phyloP scores from a whole-genome alignment of 92 coral and sea anemone genomes.

The Hydrozoanthus gracilis region DNA sequence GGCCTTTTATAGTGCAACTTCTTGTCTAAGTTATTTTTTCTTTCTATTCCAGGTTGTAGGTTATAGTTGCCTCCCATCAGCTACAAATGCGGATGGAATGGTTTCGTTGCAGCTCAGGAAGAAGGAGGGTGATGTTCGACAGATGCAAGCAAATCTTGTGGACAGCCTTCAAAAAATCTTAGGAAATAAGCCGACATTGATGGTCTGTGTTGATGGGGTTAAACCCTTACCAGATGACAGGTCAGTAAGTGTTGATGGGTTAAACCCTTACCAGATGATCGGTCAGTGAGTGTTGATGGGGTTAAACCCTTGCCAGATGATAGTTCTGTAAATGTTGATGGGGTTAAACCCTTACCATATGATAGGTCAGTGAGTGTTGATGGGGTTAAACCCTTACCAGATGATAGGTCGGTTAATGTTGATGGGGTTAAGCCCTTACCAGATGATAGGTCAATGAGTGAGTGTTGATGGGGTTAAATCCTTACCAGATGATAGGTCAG shows the following conservation, averaged over 20 bases:
- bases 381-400: too few species aligned
- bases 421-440: too few species aligned
- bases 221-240: conserved; percentile 98
- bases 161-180: conserved; percentile 89
- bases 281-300: not conserved
- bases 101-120: conserved; percentile 89
- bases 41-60: conserved; percentile 78
- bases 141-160: conserved; percentile 83
- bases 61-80: conserved; percentile 88
- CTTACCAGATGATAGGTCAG: conserved; percentile 92
- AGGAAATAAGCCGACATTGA: conserved; percentile 90
- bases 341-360: too few species aligned
- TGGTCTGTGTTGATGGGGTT: conserved; percentile 96
- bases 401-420: too few species aligned
- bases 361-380: too few species aligned
- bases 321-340: too few species aligned
- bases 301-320: too few species aligned
- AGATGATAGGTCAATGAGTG: too few species aligned
- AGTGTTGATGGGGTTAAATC: conserved; percentile 94
- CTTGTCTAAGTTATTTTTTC: not conserved
- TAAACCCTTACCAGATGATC: conserved; percentile 85
- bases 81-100: conserved; percentile 92
- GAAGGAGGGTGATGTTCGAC: conserved; percentile 89
- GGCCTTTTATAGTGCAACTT: not conserved
- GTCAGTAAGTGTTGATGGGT: conserved; percentile 85